Percentiles rank a stretch among this genome's conserved stretches.
Evolutionary conservation across 2,113 vertebrate genomes (phyloP).

Genomic region (Albula glossodonta): DNA sequence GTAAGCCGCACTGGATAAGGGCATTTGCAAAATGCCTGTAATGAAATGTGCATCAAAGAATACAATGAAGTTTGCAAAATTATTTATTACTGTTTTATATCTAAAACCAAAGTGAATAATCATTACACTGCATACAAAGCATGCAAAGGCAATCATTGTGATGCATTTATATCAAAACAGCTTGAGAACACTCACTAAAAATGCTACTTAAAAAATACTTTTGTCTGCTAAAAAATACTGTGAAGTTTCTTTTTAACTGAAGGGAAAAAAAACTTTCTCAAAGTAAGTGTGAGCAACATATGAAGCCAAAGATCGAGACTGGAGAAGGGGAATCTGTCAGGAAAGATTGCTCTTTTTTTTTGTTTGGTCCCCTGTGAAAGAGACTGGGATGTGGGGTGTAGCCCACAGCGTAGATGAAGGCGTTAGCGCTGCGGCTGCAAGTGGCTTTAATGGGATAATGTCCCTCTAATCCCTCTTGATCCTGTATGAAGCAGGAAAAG

Average conservation of each 20-base stretch:
- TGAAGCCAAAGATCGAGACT: neutral
- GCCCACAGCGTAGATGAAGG: slow-evolving; percentile 54
- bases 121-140: too few species aligned
- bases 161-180: too few species aligned
- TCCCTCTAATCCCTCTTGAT: slow-evolving; percentile 76
- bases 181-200: too few species aligned
- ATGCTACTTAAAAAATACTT: too few species aligned
- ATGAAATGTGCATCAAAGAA: too few species aligned
- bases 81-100: too few species aligned
- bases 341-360: neutral
- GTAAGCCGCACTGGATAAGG: too few species aligned
- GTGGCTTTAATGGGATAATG: slow-evolving; percentile 74
- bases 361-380: neutral
- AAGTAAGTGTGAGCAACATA: slow-evolving; percentile 5
- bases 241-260: neutral
- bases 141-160: too few species aligned
- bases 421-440: slow-evolving; percentile 57
- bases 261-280: neutral
- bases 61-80: too few species aligned
- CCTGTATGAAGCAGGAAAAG: slow-evolving; percentile 69
- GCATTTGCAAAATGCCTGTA: too few species aligned
- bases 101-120: too few species aligned
- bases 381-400: neutral
- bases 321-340: neutral
- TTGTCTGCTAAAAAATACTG: neutral